Base-by-base conservation (phyloP, 2,888 invertebrate species). In the Pogonocherus hispidulus region DNA sequence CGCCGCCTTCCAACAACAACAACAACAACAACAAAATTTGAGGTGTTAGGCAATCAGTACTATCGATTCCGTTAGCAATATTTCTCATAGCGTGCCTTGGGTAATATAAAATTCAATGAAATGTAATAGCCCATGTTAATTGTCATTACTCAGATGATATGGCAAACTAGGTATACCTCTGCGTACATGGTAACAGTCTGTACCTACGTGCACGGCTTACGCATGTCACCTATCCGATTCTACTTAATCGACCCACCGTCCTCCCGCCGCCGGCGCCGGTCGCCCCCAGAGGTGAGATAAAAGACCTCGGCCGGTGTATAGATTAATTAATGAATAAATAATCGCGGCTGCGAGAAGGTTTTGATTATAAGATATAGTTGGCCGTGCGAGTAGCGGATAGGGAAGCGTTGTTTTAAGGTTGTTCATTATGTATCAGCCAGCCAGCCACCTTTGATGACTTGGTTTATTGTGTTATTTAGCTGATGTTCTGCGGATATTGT, bases 291-390 rank as follows among this genome's bases (percentile, higher is more conserved):
- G 47, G 57, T 52, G 69, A 57, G 69, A 69, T 66, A 46, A 52
- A 63, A 65, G 67, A 71, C 67, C 65, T 67, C 56, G 37, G 69
- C 69, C 62, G 76, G 81, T 8, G 27, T 80, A 84, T 84, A 84
- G 84, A 85, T 85, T 86, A 85, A 85, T 86, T 85, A 85, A 85
- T 85, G 85, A 85, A 86, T 86, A 85, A 85, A 84, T 85, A 84
- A 85, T 84, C 81, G 72, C 80, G 80, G 76, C 78, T 78, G 79
- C 80, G 81, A 79, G 78, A 77, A 78, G 80, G 82, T 82, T 73
- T 83, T 84, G 84, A 84, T 84, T 83, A 83, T 84, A 84, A 84
- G 84, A 83, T 83, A 83, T 81, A 79, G 81, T 79, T 78, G 80
- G 80, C 77, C 79, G 79, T 77, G 79, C 78, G 63, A 57, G 72